phyloP scores from a whole-genome alignment of 1,140 invertebrate genomes.

The Ylistrum balloti region DNA sequence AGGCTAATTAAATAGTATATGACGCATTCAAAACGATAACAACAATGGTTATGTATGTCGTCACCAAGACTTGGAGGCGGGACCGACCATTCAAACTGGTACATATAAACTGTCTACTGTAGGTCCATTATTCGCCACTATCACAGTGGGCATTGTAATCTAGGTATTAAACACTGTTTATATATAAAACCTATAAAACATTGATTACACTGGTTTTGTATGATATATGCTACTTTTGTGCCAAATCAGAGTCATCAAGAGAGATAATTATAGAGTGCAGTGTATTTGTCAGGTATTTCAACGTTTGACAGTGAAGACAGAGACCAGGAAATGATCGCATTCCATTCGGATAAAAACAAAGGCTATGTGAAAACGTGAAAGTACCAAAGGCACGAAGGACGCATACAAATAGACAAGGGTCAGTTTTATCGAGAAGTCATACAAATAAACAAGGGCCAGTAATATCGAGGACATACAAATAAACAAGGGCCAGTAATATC shows the following conservation, averaged over 20 bases:
- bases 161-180: background rate
- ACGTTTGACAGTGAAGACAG: no score
- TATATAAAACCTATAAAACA: background rate
- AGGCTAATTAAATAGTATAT: constrained; percentile 10
- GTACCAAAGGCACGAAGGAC: background rate
- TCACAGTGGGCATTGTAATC: background rate
- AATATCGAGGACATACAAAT: background rate
- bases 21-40: background rate
- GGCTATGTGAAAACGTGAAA: background rate
- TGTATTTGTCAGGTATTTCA: no score
- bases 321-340: no score
- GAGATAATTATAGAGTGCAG: no score
- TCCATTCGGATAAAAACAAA: no score
- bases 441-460: background rate
- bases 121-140: background rate
- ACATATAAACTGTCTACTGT: background rate
- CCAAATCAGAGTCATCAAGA: no score
- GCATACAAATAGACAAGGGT: background rate
- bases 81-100: background rate
- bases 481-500: background rate
- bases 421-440: no score
- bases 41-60: background rate
- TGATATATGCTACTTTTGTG: background rate
- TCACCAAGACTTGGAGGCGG: background rate
- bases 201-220: background rate